A percentile compares a stretch with the other conserved stretches of the same genome.
phyloP scores from a whole-genome alignment of 2,797 vertebrate genomes.

The Notoglanidium macrostoma region DNA sequence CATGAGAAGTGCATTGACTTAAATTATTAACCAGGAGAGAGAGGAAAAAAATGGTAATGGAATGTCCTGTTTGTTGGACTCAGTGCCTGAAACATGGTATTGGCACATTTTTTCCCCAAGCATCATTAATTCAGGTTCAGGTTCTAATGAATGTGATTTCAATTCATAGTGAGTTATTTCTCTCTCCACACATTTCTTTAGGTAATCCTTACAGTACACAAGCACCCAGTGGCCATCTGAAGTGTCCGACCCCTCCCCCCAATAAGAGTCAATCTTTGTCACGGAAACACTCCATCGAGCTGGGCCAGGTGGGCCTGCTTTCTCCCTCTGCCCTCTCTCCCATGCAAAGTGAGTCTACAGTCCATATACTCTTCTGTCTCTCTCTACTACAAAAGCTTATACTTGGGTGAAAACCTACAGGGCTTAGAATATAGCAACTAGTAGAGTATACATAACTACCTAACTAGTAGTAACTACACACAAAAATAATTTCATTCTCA shows the following conservation, averaged over 20 bases:
- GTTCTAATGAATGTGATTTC: background rate
- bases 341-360: slow-evolving; percentile 91
- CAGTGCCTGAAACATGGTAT: background rate
- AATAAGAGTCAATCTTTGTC: slow-evolving; percentile 88
- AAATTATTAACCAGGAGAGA: background rate
- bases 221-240: slow-evolving; percentile 89
- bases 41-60: background rate
- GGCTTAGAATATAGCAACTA: background rate
- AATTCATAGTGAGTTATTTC: background rate
- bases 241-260: slow-evolving; percentile 93
- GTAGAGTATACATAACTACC: background rate
- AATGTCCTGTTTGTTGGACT: background rate
- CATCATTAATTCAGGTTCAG: background rate
- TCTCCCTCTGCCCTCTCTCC: slow-evolving; percentile 92
- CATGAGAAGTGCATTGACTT: background rate
- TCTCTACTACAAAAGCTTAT: background rate
- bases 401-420: background rate
- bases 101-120: background rate
- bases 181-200: slow-evolving; percentile 57
- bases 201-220: slow-evolving; percentile 93
- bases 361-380: background rate
- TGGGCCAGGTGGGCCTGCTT: slow-evolving; percentile 88
- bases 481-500: background rate
- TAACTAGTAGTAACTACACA: background rate
- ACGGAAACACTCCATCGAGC: slow-evolving; percentile 94